Evolutionary conservation across 2,888 invertebrate species (phyloP).

Genomic region (Catocala fraxini): DNA sequence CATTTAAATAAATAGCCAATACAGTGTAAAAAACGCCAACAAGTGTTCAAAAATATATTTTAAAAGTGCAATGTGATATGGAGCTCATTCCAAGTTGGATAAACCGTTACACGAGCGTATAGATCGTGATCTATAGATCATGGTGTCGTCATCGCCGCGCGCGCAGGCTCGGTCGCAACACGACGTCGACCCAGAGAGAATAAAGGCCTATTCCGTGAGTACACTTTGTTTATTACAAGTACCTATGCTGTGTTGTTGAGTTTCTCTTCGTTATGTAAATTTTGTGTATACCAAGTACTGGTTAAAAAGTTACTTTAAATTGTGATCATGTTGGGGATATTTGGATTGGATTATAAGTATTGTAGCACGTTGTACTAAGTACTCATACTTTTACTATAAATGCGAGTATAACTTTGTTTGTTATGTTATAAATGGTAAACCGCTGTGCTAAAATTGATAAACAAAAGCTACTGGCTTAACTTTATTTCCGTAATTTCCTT

Average conservation of each 20-base stretch:
- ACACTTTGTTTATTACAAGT: slow-evolving; percentile 46
- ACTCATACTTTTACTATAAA: too few relatives aligned
- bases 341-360: too few relatives aligned
- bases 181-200: slow-evolving; percentile 84
- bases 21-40: slow-evolving; percentile 9
- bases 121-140: slow-evolving; percentile 80
- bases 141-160: slow-evolving; percentile 86
- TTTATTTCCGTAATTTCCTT: too few relatives aligned
- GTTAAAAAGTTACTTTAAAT: too few relatives aligned
- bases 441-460: too few relatives aligned
- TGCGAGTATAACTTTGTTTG: too few relatives aligned
- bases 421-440: too few relatives aligned
- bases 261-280: slow-evolving; percentile 40
- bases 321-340: too few relatives aligned
- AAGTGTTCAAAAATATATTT: slow-evolving; percentile 18
- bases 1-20: neutral
- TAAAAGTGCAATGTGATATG: slow-evolving; percentile 51
- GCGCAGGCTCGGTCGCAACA: slow-evolving; percentile 81
- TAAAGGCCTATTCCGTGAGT: slow-evolving; percentile 84
- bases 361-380: too few relatives aligned
- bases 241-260: slow-evolving; percentile 13
- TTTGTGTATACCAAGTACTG: neutral
- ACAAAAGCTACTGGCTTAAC: too few relatives aligned
- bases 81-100: slow-evolving; percentile 41
- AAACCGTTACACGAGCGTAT: slow-evolving; percentile 58